Evolutionary conservation across 2,113 vertebrate genomes (phyloP).

Genomic region (Etheostoma cragini): DNA sequence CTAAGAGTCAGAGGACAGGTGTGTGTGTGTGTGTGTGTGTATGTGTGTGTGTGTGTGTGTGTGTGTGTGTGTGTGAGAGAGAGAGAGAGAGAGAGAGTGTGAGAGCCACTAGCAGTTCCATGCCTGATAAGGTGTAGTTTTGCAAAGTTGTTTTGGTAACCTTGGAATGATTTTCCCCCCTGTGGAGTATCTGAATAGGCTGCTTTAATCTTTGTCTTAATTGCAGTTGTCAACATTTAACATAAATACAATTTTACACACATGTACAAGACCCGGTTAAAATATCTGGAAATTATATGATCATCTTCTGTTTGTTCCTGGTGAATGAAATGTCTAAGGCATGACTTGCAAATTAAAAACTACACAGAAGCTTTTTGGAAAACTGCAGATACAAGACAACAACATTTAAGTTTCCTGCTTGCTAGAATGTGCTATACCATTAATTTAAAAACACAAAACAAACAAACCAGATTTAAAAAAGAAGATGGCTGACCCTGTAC

Average conservation of each 20-base stretch:
- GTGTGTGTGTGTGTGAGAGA: conserved; percentile 38
- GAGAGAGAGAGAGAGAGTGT: too few species aligned
- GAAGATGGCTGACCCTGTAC: conserved; percentile 29
- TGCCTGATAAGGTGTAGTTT: neutral
- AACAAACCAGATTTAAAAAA: neutral
- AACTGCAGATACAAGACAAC: neutral
- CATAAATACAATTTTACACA: conserved; percentile 30
- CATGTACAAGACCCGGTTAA: conserved; percentile 1
- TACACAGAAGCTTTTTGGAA: rapidly evolving
- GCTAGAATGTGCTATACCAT: neutral
- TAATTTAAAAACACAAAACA: neutral
- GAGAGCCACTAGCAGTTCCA: conserved; percentile 4
- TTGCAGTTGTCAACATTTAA: conserved; percentile 47
- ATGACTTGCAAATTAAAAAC: neutral
- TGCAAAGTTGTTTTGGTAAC: conserved; percentile 32
- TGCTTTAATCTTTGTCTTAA: conserved; percentile 41
- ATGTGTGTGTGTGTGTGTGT: conserved; percentile 25
- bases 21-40: conserved; percentile 32
- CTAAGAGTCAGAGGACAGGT: conserved; percentile 36
- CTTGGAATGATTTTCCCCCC: conserved; percentile 22
- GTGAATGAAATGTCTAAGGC: neutral
- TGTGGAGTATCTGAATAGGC: conserved; percentile 24
- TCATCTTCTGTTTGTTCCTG: conserved; percentile 20
- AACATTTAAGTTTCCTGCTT: neutral
- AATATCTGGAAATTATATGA: conserved; percentile 36